Conservation (phyloP, 2,113 vertebrate genomes). For the Hippocampus guttulatus region DNA sequence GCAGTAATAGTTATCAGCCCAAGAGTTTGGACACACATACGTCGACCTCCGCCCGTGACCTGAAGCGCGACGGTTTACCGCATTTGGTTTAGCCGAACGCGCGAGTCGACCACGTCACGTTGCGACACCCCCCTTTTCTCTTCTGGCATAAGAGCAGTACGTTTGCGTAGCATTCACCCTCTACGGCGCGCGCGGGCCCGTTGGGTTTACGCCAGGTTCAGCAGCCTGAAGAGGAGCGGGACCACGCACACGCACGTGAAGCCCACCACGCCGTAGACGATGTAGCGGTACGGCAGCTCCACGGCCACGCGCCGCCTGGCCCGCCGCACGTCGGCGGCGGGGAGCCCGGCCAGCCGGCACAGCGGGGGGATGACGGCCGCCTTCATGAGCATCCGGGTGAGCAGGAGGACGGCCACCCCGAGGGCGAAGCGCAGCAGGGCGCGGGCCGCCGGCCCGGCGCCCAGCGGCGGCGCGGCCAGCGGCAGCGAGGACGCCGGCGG, state of each 20-base stretch:
- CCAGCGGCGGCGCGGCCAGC: slow-evolving; percentile 74
- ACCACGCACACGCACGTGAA: slow-evolving; percentile 83
- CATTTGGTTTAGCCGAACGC: too few relatives aligned
- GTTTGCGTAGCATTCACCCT: background rate
- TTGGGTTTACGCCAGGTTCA: slow-evolving; percentile 79
- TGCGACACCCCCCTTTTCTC: too few relatives aligned
- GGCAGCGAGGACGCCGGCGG: slow-evolving; percentile 74
- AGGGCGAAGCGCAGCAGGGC: slow-evolving; percentile 78
- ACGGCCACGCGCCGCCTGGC: slow-evolving; percentile 87
- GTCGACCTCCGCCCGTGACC: too few relatives aligned
- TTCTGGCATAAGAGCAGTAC: too few relatives aligned
- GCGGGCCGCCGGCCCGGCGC: slow-evolving; percentile 68
- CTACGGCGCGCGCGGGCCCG: background rate
- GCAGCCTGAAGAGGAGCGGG: slow-evolving; percentile 79
- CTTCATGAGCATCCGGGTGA: slow-evolving; percentile 82
- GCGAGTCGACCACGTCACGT: too few relatives aligned
- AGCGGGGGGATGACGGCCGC: slow-evolving; percentile 83
- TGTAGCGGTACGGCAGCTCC: slow-evolving; percentile 90
- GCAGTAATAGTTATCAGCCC: too few relatives aligned
- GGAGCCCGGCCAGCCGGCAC: slow-evolving; percentile 78
- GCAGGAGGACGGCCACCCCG: slow-evolving; percentile 78
- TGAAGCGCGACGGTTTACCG: too few relatives aligned
- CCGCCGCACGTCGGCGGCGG: slow-evolving; percentile 72
- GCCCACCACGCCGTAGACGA: slow-evolving; percentile 88
- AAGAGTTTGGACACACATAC: too few relatives aligned